Evolutionary conservation across 2,888 invertebrate species (phyloP), one percentile per base, ranked within the genome.

Genomic region (Drosophila meridionalis): DNA sequence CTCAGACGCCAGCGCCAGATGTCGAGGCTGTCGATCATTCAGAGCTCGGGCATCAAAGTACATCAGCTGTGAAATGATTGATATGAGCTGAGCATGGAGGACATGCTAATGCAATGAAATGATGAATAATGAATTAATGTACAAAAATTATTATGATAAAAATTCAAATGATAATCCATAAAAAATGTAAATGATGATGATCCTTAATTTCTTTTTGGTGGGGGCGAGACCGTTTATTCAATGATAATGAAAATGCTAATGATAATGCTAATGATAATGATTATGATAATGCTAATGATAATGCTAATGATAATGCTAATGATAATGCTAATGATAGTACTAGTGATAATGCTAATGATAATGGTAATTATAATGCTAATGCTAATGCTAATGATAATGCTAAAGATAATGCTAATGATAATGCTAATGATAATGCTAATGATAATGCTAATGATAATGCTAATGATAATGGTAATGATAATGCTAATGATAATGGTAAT

Each of bases 1-100:
- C 58, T 26, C 28, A 50, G 42, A 9, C 53, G 70, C 67, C 68
- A 60, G 50, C 62, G 52, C 69, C 69, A 68, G 63, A 69, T 69
- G 69, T 62, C 57, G 62, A 40, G n/a, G 48, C 40, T 69, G 69
- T 78, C 56, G 57, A 56, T 66, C 61, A 73, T 26, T 3, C 55
- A 58, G 38, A 48, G 55, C 42, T 45, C 9, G 45, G 66, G 1
- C 45, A 57, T 28, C 42, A 38, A 11, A 42, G 26, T 71, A 38
- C 11, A 55, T 64, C 57, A 65, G 42, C 52, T 38, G 48, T 53
- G 32, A 62, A 65, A 61, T 58, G 26, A 28, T 52, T 36, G n/a
- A 36, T 20, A 34, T 9, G 32, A 26, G 26, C 20, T 36, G 26
- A 45, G 26, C 58, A 58, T 34, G 45, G 14, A 36, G 58, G 28